A percentile compares a stretch with the other conserved stretches of the same genome.
phyloP scores from a whole-genome alignment of 2,888 invertebrate species.

The Stenoptilia bipunctidactyla region DNA sequence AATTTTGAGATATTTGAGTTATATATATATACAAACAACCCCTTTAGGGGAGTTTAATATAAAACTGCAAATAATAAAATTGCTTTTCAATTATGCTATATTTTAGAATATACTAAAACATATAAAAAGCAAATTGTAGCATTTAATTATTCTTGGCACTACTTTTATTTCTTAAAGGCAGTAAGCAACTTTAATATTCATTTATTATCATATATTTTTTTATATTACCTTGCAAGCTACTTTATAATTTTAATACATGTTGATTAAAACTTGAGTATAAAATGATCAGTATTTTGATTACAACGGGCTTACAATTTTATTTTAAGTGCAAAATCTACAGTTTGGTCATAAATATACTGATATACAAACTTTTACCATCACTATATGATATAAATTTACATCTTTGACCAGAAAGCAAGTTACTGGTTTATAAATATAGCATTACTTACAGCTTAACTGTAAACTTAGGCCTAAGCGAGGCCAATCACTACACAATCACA shows the following conservation, averaged over 20 bases:
- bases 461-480: not conserved
- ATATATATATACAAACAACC: not conserved
- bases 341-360: constrained; percentile 64
- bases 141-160: not conserved
- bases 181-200: not conserved
- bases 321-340: constrained; percentile 56
- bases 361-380: constrained; percentile 48
- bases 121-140: too few relatives aligned
- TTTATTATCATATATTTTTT: too few relatives aligned
- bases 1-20: constrained; percentile 15
- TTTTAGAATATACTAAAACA: too few relatives aligned
- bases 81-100: too few relatives aligned
- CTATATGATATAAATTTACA: constrained; percentile 22
- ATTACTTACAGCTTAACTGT: constrained; percentile 3
- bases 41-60: not conserved
- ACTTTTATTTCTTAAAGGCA: not conserved
- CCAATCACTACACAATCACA: not conserved
- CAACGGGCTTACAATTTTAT: constrained; percentile 16
- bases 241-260: too few relatives aligned
- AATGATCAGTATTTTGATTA: constrained; percentile 18
- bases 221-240: too few relatives aligned
- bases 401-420: constrained; percentile 19
- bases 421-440: not conserved
- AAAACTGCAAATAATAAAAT: too few relatives aligned
- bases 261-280: too few relatives aligned